phyloP scores from a whole-genome alignment of 2,113 vertebrate genomes.

The Smithornis capensis region DNA sequence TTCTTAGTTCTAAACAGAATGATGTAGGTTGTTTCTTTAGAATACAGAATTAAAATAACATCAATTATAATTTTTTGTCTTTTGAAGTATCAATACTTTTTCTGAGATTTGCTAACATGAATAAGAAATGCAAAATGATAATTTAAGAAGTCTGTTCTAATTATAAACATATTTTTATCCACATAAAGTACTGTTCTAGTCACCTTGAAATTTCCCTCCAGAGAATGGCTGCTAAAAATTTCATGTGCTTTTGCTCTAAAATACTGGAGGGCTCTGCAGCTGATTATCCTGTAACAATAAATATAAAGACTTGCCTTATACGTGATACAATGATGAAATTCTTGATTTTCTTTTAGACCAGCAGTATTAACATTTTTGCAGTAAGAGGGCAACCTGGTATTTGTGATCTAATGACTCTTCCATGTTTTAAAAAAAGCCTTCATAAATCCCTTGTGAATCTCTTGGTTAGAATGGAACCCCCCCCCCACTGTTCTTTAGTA shows the following conservation, averaged over 20 bases:
- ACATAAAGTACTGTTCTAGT: conserved; percentile 44
- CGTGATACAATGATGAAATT: not conserved
- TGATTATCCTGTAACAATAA: conserved; percentile 50
- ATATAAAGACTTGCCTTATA: conserved; percentile 30
- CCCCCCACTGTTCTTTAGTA: not conserved
- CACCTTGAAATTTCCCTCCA: conserved; percentile 64
- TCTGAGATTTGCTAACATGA: not conserved
- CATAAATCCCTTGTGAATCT: conserved; percentile 21
- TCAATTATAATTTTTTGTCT: not conserved
- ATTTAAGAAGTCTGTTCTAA: conserved; percentile 9
- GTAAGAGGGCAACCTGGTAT: not conserved
- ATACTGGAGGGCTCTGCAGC: conserved; percentile 34
- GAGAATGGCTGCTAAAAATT: conserved; percentile 66
- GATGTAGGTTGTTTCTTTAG: not conserved
- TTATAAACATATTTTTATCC: conserved; percentile 29
- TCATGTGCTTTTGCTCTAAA: conserved; percentile 58
- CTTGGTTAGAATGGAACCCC: not conserved
- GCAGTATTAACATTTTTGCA: conserved; percentile 57
- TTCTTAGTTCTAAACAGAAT: not conserved
- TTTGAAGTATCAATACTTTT: conserved; percentile 19
- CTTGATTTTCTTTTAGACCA: conserved; percentile 18
- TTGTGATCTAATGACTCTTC: not conserved
- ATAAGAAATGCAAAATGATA: conserved; percentile 19
- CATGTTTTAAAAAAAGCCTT: not conserved
- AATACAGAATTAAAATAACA: not conserved